phyloP scores from a whole-genome alignment of 2,113 vertebrate species.

The Pungitius pungitius region DNA sequence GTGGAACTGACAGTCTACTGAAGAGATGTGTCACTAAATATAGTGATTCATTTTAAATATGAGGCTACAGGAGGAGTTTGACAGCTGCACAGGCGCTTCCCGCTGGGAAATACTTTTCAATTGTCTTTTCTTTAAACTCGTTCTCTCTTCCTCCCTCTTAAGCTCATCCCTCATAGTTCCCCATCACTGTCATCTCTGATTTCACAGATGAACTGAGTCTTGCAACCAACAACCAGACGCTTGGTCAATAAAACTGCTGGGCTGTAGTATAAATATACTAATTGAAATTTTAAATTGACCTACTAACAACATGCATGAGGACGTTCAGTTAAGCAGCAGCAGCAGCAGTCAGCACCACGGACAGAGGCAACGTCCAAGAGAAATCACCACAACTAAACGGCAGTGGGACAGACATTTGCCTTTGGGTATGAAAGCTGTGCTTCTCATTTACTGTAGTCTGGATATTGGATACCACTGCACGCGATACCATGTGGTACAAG shows the following conservation, averaged over 20 bases:
- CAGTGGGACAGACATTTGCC: slow-evolving; percentile 27
- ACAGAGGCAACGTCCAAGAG: slow-evolving; percentile 35
- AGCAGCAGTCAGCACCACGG: slow-evolving; percentile 64
- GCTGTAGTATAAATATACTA: no score
- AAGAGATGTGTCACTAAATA: slow-evolving; percentile 33
- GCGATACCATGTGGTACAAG: not conserved
- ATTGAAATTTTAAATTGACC: not conserved
- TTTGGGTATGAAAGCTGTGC: not conserved
- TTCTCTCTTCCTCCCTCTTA: not conserved
- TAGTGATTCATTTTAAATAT: slow-evolving; percentile 35
- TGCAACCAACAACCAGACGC: not conserved
- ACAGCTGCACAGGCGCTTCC: slow-evolving; percentile 19
- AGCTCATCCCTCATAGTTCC: slow-evolving; percentile 9
- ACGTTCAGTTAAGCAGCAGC: not conserved
- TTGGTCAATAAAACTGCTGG: not conserved
- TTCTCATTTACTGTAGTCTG: slow-evolving; percentile 1
- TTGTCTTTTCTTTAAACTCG: slow-evolving; percentile 5
- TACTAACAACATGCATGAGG: not conserved
- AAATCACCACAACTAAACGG: slow-evolving; percentile 15
- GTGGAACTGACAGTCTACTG: slow-evolving; percentile 9
- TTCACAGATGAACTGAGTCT: not conserved
- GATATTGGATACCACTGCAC: slow-evolving; percentile 4
- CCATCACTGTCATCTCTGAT: slow-evolving; percentile 4
- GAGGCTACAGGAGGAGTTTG: slow-evolving; percentile 15
- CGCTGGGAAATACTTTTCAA: slow-evolving; percentile 16